Percentiles rank a stretch among this genome's conserved stretches.
phyloP scores from a whole-genome alignment of 2,797 vertebrate genomes.

The Champsocephalus esox region DNA sequence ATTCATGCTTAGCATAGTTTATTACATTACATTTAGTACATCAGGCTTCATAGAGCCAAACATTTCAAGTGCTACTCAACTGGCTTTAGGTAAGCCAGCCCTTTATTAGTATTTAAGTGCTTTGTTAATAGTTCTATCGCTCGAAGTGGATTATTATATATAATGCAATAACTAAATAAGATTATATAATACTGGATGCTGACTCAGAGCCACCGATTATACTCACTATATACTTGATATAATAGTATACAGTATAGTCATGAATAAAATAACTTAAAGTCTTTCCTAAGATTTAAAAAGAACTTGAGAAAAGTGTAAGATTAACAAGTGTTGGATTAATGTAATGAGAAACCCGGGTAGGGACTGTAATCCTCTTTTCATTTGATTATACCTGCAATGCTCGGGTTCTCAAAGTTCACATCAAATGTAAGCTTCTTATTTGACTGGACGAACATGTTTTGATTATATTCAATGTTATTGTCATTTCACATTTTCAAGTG shows the following conservation, averaged over 20 bases:
- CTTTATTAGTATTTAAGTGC: too few relatives aligned
- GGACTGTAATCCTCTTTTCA: slow-evolving; percentile 36
- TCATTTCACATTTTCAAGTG: too few relatives aligned
- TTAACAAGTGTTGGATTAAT: neutral
- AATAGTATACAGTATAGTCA: neutral
- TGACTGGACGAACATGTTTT: neutral
- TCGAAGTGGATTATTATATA: neutral
- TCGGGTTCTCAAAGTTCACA: slow-evolving; percentile 15
- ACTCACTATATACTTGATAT: neutral
- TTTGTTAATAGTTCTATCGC: too few relatives aligned
- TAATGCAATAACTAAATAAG: neutral
- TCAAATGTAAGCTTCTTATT: slow-evolving; percentile 10
- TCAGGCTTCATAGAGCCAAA: too few relatives aligned
- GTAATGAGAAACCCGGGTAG: neutral
- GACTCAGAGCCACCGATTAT: neutral
- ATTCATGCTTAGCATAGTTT: neutral
- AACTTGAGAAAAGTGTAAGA: neutral
- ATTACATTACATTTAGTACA: too few relatives aligned
- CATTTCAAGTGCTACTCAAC: too few relatives aligned
- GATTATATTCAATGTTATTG: too few relatives aligned
- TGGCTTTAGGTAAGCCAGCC: too few relatives aligned
- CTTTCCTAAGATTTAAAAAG: too few relatives aligned
- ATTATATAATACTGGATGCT: neutral
- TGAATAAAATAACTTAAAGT: neutral
- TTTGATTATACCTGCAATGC: slow-evolving; percentile 30